Evolutionary conservation across 2,113 vertebrate genomes (phyloP).

Genomic region (Ailurus styani): DNA sequence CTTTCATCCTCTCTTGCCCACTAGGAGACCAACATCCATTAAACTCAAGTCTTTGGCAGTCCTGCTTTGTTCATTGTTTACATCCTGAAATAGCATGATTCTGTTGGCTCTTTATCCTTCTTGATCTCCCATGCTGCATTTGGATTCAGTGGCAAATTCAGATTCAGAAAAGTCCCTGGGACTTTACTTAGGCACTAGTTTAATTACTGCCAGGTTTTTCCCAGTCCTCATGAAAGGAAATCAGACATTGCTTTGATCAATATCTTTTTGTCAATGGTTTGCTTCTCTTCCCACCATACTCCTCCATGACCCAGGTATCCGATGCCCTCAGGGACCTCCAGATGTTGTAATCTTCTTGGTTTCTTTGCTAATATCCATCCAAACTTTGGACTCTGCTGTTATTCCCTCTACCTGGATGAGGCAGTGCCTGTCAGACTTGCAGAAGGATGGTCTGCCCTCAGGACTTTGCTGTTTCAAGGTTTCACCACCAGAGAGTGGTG

Average conservation of each 20-base stretch:
- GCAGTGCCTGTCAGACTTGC: neutral
- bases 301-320: neutral
- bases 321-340: neutral
- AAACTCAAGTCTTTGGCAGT: neutral
- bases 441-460: neutral
- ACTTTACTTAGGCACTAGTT: slow-evolving; percentile 32
- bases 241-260: slow-evolving; percentile 21
- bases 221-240: neutral
- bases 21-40: neutral
- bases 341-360: neutral
- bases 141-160: neutral
- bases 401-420: neutral
- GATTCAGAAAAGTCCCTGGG: slow-evolving; percentile 37
- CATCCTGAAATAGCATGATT: neutral
- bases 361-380: neutral
- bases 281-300: neutral
- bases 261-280: slow-evolving; percentile 21
- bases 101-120: slow-evolving; percentile 8
- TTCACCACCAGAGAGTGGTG: neutral
- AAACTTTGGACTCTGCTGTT: neutral
- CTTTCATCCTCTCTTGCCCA: neutral
- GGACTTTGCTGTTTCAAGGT: neutral
- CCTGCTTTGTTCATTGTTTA: slow-evolving; percentile 48
- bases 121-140: slow-evolving; percentile 18
- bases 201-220: slow-evolving; percentile 40